phyloP scores from a whole-genome alignment of 2,888 invertebrate species.

The Podotricha telesiphe region DNA sequence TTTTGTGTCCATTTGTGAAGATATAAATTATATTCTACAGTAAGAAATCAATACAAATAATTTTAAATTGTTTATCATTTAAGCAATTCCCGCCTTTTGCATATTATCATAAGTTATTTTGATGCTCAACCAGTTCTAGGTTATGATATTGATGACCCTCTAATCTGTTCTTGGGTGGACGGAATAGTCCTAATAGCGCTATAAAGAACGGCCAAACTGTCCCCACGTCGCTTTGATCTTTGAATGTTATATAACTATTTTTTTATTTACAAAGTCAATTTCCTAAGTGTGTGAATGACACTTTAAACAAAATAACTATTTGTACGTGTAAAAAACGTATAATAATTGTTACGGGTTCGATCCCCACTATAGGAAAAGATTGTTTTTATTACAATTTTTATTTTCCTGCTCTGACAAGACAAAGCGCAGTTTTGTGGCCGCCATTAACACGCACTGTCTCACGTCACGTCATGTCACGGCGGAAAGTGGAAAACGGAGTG shows the following conservation, averaged over 20 bases:
- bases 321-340: no score
- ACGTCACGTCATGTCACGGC: no score
- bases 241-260: slow-evolving; percentile 59
- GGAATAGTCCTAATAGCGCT: slow-evolving; percentile 40
- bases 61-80: neutral
- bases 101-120: slow-evolving; percentile 1
- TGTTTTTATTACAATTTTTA: no score
- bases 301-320: no score
- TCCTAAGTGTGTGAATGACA: no score
- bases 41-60: neutral
- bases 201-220: slow-evolving; percentile 50
- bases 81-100: neutral
- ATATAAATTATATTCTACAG: slow-evolving; percentile 37
- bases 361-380: no score
- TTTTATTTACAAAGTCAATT: no score
- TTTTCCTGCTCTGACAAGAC: no score
- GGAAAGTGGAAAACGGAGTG: no score
- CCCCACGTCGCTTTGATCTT: slow-evolving; percentile 69
- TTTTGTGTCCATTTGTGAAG: slow-evolving; percentile 22
- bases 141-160: slow-evolving; percentile 37
- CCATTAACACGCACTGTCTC: no score
- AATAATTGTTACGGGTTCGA: no score
- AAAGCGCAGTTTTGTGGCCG: no score
- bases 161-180: slow-evolving; percentile 43
- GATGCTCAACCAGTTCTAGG: slow-evolving; percentile 23